Evolutionary conservation across 53 echinoderm and acorn worm species (phyloP).

Genomic region (Astropecten irregularis): DNA sequence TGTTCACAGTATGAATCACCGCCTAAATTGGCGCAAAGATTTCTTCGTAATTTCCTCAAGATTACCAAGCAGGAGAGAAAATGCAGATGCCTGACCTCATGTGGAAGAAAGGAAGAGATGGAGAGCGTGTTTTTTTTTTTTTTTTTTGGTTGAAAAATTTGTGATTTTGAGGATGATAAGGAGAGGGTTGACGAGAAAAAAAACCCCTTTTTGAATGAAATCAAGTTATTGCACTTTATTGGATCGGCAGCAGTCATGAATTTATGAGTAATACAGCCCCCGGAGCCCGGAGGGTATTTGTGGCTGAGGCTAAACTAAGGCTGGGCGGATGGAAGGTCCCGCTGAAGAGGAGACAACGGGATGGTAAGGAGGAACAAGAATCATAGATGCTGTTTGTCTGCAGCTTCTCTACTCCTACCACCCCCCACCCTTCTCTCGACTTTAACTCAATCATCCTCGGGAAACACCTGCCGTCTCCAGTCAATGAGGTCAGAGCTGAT

Average conservation of each 20-base stretch:
- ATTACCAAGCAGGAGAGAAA: conserved; percentile 12
- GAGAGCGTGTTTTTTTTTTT: no score
- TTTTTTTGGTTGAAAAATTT: no score
- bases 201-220: conserved; percentile 7
- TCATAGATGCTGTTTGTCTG: no score
- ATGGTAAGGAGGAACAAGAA: no score
- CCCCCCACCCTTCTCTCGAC: no score
- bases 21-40: conserved; percentile 47
- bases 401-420: no score
- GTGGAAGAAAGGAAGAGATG: neutral
- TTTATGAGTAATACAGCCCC: conserved; percentile 47
- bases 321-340: neutral
- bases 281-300: conserved; percentile 33
- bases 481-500: conserved; percentile 8
- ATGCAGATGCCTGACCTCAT: conserved; percentile 1
- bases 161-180: neutral
- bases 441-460: conserved; percentile 38
- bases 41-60: conserved; percentile 28
- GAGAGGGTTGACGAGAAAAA: neutral
- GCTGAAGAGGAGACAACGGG: no score
- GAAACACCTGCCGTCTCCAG: conserved; percentile 44
- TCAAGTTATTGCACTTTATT: conserved; percentile 59
- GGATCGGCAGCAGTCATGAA: conserved; percentile 35
- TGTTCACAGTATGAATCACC: conserved; percentile 39
- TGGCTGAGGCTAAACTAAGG: neutral